Evolutionary conservation across 2,888 invertebrate genomes (phyloP), one percentile per base, ranked within the genome.

Genomic region (Gortyna flavago): DNA sequence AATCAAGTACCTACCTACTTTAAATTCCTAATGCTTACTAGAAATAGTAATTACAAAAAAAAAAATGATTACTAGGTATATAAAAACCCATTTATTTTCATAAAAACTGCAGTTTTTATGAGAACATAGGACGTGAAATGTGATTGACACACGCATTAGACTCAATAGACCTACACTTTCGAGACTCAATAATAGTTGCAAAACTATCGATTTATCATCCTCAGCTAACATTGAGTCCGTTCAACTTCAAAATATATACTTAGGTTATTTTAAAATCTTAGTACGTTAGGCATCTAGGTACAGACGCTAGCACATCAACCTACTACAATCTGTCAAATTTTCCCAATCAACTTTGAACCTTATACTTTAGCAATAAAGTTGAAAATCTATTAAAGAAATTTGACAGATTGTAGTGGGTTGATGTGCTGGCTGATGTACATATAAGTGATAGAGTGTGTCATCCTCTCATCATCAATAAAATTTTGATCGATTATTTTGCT

Each of bases 121-220:
- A n/a, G n/a, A n/a, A n/a, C 61, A 9, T 32, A 32, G 16, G 29
- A 29, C 21, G 41, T n/a, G 29, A 59, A 41, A 21, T 41, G 29
- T 70, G 70, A 71, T 61, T 32, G 61, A 61, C 61, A 44, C 61
- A 41, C 59, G 7, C 21, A 35, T 32, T 62, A 62, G 62, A 32
- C 62, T 32, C 32, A 21, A 21, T 21, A 62, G 62, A 62, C 21
- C 35, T 35, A 21, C 62, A 62, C 35, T 25, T 35, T 62, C 62
- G 62, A 32, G 35, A 62, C 11, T 35, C 21, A 35, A 62, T 35
- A 35, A 62, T 35, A 67, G 64, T 72, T 65, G n/a, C 44, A 44
- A 71, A 69, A 72, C n/a, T 48, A 65, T 48, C n/a, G 18, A 65
- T 72, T 62, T 35, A 44, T 62, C 25, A 44, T 32, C 25, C 32